A percentile compares a stretch with the other conserved stretches of the same genome.
Evolutionary conservation across 2,888 invertebrate genomes (phyloP).

Genomic region (Eristalinus sepulchralis): DNA sequence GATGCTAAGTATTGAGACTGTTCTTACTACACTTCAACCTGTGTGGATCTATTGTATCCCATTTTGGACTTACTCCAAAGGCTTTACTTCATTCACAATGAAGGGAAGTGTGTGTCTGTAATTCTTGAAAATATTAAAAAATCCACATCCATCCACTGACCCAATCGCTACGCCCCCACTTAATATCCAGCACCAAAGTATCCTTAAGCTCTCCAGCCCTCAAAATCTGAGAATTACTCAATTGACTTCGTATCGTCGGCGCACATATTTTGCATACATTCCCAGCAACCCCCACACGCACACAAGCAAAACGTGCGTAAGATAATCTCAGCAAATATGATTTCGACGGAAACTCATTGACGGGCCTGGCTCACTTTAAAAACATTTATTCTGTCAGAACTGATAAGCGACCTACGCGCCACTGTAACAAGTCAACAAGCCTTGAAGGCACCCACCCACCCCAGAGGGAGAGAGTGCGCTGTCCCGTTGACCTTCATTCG

Average conservation of each 20-base stretch:
- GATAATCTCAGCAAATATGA: background rate
- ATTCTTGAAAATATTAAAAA: background rate
- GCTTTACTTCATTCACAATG: too few relatives aligned
- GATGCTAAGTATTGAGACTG: too few relatives aligned
- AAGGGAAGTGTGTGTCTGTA: too few relatives aligned
- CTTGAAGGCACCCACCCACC: slow-evolving; percentile 7
- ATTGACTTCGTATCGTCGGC: background rate
- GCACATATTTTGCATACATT: background rate
- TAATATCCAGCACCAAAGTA: background rate
- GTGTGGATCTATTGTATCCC: too few relatives aligned
- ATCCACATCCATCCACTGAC: background rate
- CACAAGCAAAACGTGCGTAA: too few relatives aligned
- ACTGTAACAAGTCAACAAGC: slow-evolving; percentile 7
- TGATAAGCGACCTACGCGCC: background rate
- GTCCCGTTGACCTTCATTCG: slow-evolving; percentile 66
- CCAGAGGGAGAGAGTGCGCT: background rate
- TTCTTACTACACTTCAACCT: too few relatives aligned
- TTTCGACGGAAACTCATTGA: background rate
- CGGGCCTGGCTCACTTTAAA: background rate
- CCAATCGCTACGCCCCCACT: background rate
- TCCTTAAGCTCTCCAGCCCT: background rate
- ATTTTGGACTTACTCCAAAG: too few relatives aligned
- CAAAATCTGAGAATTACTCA: background rate
- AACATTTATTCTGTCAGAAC: background rate
- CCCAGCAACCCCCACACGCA: too few relatives aligned